These are phyloP conservation scores for Lerista edwardsae DNA, from an alignment of 2,797 vertebrate genomes.

Conservation along the genomic window DNA sequence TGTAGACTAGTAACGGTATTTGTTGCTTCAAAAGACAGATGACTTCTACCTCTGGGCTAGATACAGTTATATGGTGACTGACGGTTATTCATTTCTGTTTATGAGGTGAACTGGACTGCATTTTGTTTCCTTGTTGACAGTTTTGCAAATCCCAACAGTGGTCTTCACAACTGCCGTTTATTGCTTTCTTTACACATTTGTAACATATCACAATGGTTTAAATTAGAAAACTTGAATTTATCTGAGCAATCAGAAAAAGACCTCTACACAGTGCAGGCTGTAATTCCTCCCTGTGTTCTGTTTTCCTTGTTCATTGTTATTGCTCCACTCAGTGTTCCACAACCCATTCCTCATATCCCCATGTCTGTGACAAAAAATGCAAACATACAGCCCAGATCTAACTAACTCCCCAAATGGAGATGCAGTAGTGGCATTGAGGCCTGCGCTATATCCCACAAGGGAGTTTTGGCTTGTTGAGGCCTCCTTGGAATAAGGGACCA, in stretches of 20 bases:
- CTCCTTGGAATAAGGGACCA: too few relatives aligned
- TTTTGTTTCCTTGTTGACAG: conserved; percentile 1
- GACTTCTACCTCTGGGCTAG: not conserved
- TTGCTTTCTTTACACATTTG: not conserved
- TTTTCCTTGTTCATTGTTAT: not conserved
- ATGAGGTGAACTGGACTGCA: not conserved
- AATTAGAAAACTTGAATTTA: not conserved
- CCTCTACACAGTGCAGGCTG: not conserved
- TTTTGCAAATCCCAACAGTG: not conserved
- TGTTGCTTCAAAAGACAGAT: conserved; percentile 12
- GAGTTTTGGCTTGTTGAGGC: too few relatives aligned
- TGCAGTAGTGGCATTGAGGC: too few relatives aligned
- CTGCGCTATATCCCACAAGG: too few relatives aligned
- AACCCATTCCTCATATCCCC: not conserved
- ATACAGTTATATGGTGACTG: not conserved
- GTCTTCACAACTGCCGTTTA: not conserved
- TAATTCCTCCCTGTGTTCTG: not conserved
- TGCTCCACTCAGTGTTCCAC: not conserved
- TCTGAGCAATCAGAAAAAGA: not conserved
- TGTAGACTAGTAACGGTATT: not conserved
- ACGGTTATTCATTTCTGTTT: not conserved
- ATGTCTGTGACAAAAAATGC: too few relatives aligned
- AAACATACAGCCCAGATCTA: too few relatives aligned
- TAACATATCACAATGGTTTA: not conserved
- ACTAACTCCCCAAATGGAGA: too few relatives aligned